Evolutionary conservation across 64 coral and sea anemone species (phyloP), one percentile per base, ranked within the genome.

Genomic region (Acropora tenuis): DNA sequence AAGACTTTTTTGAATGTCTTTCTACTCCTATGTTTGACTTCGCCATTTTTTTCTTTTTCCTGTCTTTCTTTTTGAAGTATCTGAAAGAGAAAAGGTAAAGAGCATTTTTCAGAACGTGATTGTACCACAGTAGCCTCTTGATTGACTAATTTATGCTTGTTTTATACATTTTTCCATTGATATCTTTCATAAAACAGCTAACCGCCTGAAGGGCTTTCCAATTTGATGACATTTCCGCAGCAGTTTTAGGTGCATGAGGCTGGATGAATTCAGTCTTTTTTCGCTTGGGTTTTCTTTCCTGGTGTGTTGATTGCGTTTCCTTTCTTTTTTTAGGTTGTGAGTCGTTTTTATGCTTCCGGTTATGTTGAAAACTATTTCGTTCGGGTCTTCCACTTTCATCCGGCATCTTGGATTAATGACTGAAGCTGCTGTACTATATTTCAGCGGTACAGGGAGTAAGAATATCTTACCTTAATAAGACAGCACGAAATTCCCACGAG

Each of bases 211-310:
- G 82, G 52, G 73, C 59, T 53, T 94, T 97, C 95, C 95, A 97
- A 57, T 97, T 97, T 76, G 95, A 93, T 43, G 95, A 97, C 49
- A 97, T 93, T 48, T 97, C 95, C 30, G 69, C 74, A 40, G 92
- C 88, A 15, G 91, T 76, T 94, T 97, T 87, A 19, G 95, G 92
- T 2, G 94, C 77, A 19, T 43, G 76, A 52, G 88, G 95, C 52
- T 72, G 77, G 19, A 88, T 17, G 71, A 7, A 80, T 12, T 90
- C 40, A 8, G 19, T 77, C n/a, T 73, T 87, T 9, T 16, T 20
- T 48, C 67, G 66, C 61, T 91, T 87, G 66, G 47, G 50, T 57
- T 94, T 78, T 69, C 80, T 45, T 67, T 67, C 69, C 6, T 43
- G 5, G 41, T 88, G 49, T 5, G 15, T 1, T 52, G 8, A 75